These are phyloP conservation scores for Hyposoter dolosus DNA, from an alignment of 2,888 invertebrate species.

Conservation along the genomic window DNA sequence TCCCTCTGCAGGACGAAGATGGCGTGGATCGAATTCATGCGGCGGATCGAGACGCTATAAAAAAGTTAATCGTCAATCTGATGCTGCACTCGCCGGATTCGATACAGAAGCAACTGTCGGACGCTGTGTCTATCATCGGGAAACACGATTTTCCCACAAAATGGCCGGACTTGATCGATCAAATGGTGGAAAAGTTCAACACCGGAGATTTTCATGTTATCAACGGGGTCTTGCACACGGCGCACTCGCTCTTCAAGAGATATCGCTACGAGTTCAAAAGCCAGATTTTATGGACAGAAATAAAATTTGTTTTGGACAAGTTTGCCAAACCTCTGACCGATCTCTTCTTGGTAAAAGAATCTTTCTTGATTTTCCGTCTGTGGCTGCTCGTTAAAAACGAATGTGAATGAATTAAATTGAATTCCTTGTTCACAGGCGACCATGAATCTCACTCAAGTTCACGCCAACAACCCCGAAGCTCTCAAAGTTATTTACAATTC, in stretches of 20 bases:
- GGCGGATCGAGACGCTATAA: slow-evolving; percentile 92
- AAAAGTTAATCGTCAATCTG: slow-evolving; percentile 93
- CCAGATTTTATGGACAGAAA: slow-evolving; percentile 97
- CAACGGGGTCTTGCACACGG: slow-evolving; percentile 97
- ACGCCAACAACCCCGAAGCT: slow-evolving; percentile 92
- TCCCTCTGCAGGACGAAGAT: slow-evolving; percentile 88
- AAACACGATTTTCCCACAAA: slow-evolving; percentile 98
- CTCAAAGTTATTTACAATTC: slow-evolving; percentile 95
- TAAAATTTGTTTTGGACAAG: slow-evolving; percentile 97
- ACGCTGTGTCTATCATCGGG: slow-evolving; percentile 98
- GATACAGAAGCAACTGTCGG: slow-evolving; percentile 97
- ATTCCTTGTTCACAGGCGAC: slow-evolving; percentile 88
- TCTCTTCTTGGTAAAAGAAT: slow-evolving; percentile 90
- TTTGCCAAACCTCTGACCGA: slow-evolving; percentile 98
- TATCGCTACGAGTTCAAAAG: slow-evolving; percentile 99
- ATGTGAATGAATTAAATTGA: not conserved
- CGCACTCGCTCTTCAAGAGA: slow-evolving; percentile 97
- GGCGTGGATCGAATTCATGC: slow-evolving; percentile 92
- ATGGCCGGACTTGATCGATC: slow-evolving; percentile 97
- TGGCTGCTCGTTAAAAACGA: not conserved
- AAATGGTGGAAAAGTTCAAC: slow-evolving; percentile 97
- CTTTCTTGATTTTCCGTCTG: not conserved
- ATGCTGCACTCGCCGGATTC: slow-evolving; percentile 97
- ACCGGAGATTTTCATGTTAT: slow-evolving; percentile 97
- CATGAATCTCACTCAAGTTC: slow-evolving; percentile 91